A percentile compares a stretch with the other conserved stretches of the same genome.
Evolutionary conservation across 2,888 invertebrate genomes (phyloP).

Genomic region (Spialia ferax): DNA sequence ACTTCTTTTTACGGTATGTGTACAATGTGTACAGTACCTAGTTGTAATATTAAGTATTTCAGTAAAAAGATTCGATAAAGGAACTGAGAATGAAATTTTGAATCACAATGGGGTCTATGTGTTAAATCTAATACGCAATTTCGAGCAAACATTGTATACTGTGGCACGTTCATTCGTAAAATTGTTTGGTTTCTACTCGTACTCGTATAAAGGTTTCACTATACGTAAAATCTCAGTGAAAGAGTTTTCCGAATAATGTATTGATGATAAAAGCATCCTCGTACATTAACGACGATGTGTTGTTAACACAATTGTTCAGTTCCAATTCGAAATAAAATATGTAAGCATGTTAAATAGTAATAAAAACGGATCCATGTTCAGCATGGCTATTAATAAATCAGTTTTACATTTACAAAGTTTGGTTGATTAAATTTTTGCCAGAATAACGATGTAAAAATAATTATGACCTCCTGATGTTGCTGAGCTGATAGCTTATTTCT

Average conservation of each 20-base stretch:
- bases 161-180: conserved; percentile 64
- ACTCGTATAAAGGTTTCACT: conserved; percentile 71
- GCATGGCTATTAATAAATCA: background rate
- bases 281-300: conserved; percentile 66
- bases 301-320: conserved; percentile 70
- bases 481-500: background rate
- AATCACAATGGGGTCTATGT: conserved; percentile 35
- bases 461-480: background rate
- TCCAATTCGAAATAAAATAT: conserved; percentile 60
- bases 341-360: conserved; percentile 47
- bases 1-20: too few species aligned
- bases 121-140: conserved; percentile 48
- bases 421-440: conserved; percentile 3
- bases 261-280: conserved; percentile 76
- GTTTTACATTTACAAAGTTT: conserved; percentile 2
- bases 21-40: too few species aligned
- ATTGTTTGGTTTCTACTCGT: conserved; percentile 68
- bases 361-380: conserved; percentile 42
- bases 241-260: conserved; percentile 73
- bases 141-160: conserved; percentile 54
- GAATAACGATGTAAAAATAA: conserved; percentile 8
- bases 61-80: background rate
- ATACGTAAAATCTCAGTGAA: conserved; percentile 66
- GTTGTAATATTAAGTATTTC: too few species aligned
- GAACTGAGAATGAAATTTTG: conserved; percentile 16